These are phyloP conservation scores for Canis aureus DNA, from an alignment of 2,113 vertebrate genomes.

Conservation along the genomic window DNA sequence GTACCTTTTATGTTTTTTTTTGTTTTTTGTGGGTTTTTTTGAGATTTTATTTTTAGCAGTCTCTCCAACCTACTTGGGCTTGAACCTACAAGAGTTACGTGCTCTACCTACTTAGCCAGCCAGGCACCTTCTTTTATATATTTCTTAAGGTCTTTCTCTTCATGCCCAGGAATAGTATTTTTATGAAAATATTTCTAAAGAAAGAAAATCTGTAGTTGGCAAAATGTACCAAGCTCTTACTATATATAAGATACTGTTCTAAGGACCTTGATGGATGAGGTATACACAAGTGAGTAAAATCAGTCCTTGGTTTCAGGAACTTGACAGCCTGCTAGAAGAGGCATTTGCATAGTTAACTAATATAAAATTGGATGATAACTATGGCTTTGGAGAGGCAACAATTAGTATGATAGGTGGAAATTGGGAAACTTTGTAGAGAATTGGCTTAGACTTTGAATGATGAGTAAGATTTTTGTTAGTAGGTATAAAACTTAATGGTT, in stretches of 20 bases:
- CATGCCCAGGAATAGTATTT: background rate
- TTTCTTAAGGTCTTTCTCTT: background rate
- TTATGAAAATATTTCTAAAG: conserved; percentile 53
- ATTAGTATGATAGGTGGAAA: background rate
- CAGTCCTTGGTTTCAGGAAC: background rate
- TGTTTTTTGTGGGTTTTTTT: background rate
- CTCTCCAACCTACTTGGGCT: background rate
- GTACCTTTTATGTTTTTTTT: background rate
- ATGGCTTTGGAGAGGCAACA: background rate
- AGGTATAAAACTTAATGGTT: conserved; percentile 1
- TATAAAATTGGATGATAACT: background rate
- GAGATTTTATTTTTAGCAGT: background rate
- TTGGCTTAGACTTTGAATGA: conserved; percentile 40
- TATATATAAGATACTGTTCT: background rate
- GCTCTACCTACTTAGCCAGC: background rate
- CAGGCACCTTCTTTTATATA: background rate
- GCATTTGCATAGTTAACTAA: background rate
- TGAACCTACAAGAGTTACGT: background rate
- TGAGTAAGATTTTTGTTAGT: background rate
- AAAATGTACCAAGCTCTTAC: background rate
- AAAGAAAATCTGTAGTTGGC: conserved; percentile 39
- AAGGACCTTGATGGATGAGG: background rate
- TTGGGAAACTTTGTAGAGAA: background rate
- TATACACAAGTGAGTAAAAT: background rate
- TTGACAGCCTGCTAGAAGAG: background rate